phyloP scores from a whole-genome alignment of 2,113 vertebrate species.

The Dipodomys ordii region DNA sequence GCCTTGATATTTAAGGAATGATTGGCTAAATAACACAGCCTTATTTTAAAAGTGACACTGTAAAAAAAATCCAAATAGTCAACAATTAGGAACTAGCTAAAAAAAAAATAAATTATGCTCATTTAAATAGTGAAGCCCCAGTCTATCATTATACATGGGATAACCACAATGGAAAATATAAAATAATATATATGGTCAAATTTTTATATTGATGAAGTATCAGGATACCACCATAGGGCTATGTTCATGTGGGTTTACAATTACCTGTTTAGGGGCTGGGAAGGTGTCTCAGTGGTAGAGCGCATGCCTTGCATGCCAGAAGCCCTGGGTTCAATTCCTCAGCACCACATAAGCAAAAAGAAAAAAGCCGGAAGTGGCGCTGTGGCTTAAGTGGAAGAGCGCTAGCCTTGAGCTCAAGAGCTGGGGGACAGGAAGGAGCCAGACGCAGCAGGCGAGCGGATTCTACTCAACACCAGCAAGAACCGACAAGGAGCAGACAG shows the following conservation, averaged over 20 bases:
- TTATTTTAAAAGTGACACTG: constrained; percentile 33
- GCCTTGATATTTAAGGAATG: not conserved
- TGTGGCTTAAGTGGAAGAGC: no score
- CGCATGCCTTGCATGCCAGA: no score
- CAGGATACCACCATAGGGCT: not conserved
- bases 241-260: not conserved
- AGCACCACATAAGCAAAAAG: no score
- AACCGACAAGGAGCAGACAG: no score
- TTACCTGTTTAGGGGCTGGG: not conserved
- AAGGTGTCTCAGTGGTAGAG: no score
- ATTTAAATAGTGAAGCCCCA: not conserved
- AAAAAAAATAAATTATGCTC: not conserved
- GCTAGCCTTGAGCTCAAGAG: no score
- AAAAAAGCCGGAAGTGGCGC: no score
- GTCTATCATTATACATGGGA: not conserved
- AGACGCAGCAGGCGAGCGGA: no score
- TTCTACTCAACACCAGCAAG: no score
- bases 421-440: no score
- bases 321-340: no score
- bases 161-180: not conserved
- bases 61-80: constrained; percentile 41
- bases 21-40: not conserved
- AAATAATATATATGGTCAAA: not conserved
- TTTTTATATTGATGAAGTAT: not conserved
- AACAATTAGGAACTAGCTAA: not conserved